Percentiles rank a stretch among this genome's conserved stretches.
Conservation (phyloP, 2,888 invertebrate genomes). For the Thereva nobilitata region DNA sequence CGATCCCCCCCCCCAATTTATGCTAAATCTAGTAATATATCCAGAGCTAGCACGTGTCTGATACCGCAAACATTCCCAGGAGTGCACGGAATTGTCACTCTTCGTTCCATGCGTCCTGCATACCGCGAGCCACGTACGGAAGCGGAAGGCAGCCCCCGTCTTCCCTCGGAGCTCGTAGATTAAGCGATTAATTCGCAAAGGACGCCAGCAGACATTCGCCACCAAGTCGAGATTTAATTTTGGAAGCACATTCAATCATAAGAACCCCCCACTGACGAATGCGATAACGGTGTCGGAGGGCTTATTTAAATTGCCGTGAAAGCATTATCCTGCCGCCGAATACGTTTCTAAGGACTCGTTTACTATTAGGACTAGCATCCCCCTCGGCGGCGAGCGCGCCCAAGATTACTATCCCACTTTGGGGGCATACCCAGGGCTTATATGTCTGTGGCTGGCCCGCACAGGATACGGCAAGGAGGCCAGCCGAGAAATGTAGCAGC, state of each 20-base stretch:
- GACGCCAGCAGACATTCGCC: not conserved
- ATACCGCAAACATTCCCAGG: too few relatives aligned
- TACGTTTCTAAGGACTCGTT: slow-evolving; percentile 6
- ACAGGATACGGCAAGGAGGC: not conserved
- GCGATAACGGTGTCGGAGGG: slow-evolving; percentile 12
- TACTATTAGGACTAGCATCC: slow-evolving; percentile 10
- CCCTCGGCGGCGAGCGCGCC: not conserved
- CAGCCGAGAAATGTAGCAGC: slow-evolving; percentile 44
- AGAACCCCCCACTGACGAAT: not conserved
- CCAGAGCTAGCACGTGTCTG: too few relatives aligned
- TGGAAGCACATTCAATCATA: slow-evolving; percentile 31
- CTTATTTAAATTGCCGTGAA: slow-evolving; percentile 27
- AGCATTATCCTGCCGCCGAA: slow-evolving; percentile 14
- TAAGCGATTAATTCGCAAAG: too few relatives aligned
- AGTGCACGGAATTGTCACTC: too few relatives aligned
- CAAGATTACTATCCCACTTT: slow-evolving; percentile 8
- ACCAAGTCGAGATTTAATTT: slow-evolving; percentile 22
- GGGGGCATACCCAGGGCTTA: not conserved
- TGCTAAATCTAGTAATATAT: too few relatives aligned
- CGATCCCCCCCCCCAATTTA: too few relatives aligned
- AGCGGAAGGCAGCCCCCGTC: too few relatives aligned
- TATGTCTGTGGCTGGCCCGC: not conserved
- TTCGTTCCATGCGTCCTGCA: too few relatives aligned
- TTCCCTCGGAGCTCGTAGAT: too few relatives aligned
- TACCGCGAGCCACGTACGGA: too few relatives aligned